phyloP scores from a whole-genome alignment of 2,888 invertebrate species.

The Itoplectis maculator region DNA sequence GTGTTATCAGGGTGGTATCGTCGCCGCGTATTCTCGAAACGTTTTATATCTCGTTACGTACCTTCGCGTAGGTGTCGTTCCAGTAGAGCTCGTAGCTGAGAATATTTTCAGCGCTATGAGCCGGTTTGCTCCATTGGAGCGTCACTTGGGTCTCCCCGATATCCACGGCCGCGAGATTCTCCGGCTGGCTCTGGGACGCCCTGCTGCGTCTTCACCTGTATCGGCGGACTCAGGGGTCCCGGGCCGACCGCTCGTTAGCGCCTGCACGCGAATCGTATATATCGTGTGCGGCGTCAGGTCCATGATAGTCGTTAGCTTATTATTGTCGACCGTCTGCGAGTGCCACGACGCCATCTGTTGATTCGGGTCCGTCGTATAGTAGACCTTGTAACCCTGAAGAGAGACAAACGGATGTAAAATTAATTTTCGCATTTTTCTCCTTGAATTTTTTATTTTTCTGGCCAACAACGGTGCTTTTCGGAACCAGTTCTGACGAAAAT shows the following conservation, averaged over 20 bases:
- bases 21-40: no score
- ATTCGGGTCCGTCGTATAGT: conserved; percentile 96
- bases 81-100: conserved; percentile 98
- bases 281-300: conserved; percentile 96
- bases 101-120: conserved; percentile 96
- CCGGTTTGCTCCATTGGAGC: conserved; percentile 96
- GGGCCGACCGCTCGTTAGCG: conserved; percentile 97
- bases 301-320: conserved; percentile 95
- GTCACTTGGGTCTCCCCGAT: conserved; percentile 96
- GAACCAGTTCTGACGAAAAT: no score
- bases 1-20: no score
- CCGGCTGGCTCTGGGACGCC: conserved; percentile 99
- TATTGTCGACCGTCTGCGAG: conserved; percentile 97
- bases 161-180: conserved; percentile 94
- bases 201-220: conserved; percentile 99
- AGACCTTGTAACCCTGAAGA: conserved; percentile 97
- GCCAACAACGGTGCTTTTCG: no score
- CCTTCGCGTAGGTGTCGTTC: conserved; percentile 97
- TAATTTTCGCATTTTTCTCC: neutral
- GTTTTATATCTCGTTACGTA: conserved; percentile 71
- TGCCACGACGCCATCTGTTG: conserved; percentile 96
- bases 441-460: conserved; percentile 10
- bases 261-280: conserved; percentile 97
- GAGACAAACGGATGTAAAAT: no score
- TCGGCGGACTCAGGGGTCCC: conserved; percentile 97